Conservation (phyloP, 2,888 invertebrate genomes). For the Sesia bembeciformis region DNA sequence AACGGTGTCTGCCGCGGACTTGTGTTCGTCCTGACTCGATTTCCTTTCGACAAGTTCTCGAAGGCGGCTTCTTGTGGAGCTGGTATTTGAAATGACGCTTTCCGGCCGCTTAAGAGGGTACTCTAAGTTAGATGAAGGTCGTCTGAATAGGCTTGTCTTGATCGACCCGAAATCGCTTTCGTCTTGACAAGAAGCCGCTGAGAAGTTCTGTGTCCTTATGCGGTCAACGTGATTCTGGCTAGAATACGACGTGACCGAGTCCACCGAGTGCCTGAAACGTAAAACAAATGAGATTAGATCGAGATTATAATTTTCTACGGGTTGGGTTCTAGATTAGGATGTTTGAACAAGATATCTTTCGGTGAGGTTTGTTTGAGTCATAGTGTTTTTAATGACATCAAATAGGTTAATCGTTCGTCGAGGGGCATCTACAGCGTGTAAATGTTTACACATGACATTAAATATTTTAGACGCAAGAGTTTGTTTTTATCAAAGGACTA, state of each 20-base stretch:
- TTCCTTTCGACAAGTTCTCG: conserved; percentile 70
- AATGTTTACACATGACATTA: not conserved
- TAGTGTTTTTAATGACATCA: conserved; percentile 11
- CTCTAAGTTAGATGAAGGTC: conserved; percentile 65
- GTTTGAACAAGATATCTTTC: conserved; percentile 45
- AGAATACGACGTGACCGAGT: conserved; percentile 76
- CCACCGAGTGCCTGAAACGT: conserved; percentile 71
- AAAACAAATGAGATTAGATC: conserved; percentile 53
- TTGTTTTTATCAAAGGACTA: not conserved
- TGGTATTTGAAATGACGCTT: conserved; percentile 63
- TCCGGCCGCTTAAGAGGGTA: conserved; percentile 58
- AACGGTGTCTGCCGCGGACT: conserved; percentile 61
- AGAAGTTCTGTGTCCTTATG: conserved; percentile 71
- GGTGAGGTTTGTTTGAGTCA: conserved; percentile 35
- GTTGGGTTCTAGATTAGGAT: conserved; percentile 34
- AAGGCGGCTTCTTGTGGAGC: conserved; percentile 71
- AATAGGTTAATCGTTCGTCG: not conserved
- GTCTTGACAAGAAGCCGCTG: conserved; percentile 72
- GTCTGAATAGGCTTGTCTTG: conserved; percentile 66
- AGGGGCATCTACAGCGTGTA: not conserved
- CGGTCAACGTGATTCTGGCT: conserved; percentile 75
- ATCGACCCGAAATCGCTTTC: conserved; percentile 68
- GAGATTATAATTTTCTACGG: conserved; percentile 24
- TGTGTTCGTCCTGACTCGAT: conserved; percentile 68
- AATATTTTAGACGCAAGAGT: not conserved